A percentile compares a stretch with the other conserved stretches of the same genome.
Conservation (phyloP, 2,888 invertebrate genomes). For the Anagyrus pseudococci region DNA sequence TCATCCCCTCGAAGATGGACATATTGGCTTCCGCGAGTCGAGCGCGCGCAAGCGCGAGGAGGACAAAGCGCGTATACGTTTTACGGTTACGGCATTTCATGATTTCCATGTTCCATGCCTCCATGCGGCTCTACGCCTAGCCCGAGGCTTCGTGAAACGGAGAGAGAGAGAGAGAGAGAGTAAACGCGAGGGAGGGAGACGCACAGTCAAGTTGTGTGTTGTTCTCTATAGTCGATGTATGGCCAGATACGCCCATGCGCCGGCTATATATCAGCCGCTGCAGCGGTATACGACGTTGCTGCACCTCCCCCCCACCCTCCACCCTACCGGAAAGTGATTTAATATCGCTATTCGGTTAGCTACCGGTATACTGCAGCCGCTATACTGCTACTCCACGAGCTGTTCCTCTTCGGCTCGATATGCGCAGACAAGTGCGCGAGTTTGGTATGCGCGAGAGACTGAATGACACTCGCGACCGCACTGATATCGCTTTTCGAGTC, state of each 20-base stretch:
- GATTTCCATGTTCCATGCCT: constrained; percentile 40
- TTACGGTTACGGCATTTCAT: constrained; percentile 40
- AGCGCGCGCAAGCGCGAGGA: background rate
- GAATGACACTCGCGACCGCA: too few species aligned
- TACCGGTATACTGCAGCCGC: background rate
- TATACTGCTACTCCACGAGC: background rate
- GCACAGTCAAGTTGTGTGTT: background rate
- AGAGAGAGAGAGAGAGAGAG: constrained; percentile 5
- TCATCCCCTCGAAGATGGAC: constrained; percentile 56
- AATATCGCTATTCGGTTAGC: constrained; percentile 24
- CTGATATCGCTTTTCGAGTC: too few species aligned
- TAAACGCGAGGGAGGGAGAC: too few species aligned
- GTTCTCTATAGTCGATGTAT: constrained; percentile 7
- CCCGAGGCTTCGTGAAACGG: too few species aligned
- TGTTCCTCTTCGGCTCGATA: background rate
- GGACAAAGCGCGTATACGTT: constrained; percentile 6
- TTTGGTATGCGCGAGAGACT: too few species aligned
- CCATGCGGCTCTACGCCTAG: background rate
- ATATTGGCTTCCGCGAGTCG: constrained; percentile 50
- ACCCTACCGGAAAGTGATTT: constrained; percentile 34
- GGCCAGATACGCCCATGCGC: constrained; percentile 31
- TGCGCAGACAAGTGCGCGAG: background rate
- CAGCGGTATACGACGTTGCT: background rate
- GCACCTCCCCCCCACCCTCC: constrained; percentile 1
- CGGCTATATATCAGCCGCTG: constrained; percentile 23